Evolutionary conservation across 2,113 vertebrate genomes (phyloP).

Genomic region (Podarcis raffonei): DNA sequence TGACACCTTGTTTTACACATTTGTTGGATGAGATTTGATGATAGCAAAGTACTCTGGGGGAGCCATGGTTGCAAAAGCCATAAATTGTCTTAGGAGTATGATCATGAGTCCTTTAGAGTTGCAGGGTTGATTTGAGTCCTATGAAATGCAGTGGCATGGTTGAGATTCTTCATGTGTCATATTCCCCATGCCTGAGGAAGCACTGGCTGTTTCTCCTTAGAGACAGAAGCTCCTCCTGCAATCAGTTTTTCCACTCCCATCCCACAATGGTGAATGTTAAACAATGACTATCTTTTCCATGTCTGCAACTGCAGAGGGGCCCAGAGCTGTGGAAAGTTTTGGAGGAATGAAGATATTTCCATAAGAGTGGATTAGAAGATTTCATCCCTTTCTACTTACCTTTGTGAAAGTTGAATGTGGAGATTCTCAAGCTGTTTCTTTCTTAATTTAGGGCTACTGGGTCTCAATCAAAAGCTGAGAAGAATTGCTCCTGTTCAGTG

Average conservation of each 20-base stretch:
- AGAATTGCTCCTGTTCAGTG: constrained; percentile 5
- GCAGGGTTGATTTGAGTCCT: not conserved
- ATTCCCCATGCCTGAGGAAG: not conserved
- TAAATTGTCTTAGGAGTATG: not conserved
- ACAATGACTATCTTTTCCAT: not conserved
- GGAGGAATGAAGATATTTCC: not conserved
- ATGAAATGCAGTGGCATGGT: not conserved
- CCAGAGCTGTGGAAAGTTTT: not conserved
- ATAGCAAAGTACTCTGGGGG: no score
- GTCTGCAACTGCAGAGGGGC: not conserved
- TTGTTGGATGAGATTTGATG: not conserved
- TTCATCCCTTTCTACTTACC: not conserved
- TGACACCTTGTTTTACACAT: constrained; percentile 5
- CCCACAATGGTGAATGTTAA: not conserved
- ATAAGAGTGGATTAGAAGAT: not conserved
- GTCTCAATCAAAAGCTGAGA: not conserved
- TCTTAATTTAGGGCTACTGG: constrained; percentile 6
- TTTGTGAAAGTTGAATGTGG: not conserved
- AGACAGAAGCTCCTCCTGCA: not conserved
- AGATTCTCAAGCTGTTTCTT: constrained; percentile 16
- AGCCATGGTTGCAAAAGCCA: not conserved
- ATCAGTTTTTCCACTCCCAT: not conserved
- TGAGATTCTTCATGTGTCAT: not conserved
- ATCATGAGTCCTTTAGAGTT: not conserved
- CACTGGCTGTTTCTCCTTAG: not conserved